Evolutionary conservation across 2,113 vertebrate genomes (phyloP).

Genomic region (Mionectes macconnelli): DNA sequence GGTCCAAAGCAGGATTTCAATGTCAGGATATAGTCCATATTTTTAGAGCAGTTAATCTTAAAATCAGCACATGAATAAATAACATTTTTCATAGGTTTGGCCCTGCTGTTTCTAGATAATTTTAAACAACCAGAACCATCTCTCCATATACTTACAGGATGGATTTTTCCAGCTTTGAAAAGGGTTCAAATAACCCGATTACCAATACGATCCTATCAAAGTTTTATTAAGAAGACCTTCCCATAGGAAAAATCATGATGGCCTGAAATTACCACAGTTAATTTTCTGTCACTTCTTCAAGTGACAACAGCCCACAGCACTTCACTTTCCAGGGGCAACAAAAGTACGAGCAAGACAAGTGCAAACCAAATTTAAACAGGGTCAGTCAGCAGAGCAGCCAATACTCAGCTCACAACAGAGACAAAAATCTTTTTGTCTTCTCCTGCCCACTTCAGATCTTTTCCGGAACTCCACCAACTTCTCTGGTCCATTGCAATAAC

Average conservation of each 20-base stretch:
- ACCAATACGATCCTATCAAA: not conserved
- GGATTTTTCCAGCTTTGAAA: not conserved
- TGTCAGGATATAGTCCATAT: not conserved
- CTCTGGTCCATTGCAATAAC: slow-evolving; percentile 20
- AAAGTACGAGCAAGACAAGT: not conserved
- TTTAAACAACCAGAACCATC: not conserved
- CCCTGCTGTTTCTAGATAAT: not conserved
- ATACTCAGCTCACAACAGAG: not conserved
- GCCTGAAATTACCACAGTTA: not conserved
- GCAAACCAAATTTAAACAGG: slow-evolving; percentile 31
- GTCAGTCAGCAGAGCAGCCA: not conserved
- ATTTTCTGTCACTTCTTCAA: not conserved
- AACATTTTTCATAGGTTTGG: not conserved
- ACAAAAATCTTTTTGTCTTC: slow-evolving; percentile 61
- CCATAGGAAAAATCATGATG: not conserved
- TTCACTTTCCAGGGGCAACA: not conserved
- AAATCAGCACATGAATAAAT: not conserved
- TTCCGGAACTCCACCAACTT: slow-evolving; percentile 13
- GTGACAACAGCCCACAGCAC: not conserved
- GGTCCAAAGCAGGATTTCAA: not conserved
- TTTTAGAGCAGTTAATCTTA: not conserved
- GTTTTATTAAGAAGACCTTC: not conserved
- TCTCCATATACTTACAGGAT: not conserved
- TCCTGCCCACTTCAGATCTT: slow-evolving; percentile 54
- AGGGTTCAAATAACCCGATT: not conserved